Evolutionary conservation across 2,113 vertebrate species (phyloP), one percentile per base, ranked within the genome.

Genomic region (Siniperca knerii): DNA sequence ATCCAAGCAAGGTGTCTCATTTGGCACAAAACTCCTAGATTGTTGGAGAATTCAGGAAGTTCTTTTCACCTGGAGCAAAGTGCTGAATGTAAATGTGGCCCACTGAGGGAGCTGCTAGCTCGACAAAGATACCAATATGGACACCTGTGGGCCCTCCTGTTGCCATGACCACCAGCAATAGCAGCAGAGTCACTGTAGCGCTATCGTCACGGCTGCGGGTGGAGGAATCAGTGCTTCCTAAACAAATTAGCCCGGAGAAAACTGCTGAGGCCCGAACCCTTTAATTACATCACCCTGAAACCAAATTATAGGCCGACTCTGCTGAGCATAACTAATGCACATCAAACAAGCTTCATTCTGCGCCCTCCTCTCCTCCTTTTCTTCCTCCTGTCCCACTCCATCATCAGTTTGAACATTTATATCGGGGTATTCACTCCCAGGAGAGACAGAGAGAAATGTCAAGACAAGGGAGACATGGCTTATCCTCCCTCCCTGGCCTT

Each of bases 221-320:
- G 62, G 76, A 35, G 81, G 71, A 85, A 81, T 88, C 76, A 35
- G 69, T 75, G 71, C 67, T 83, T 91, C 88, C 84, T 89, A 92
- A 94, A 92, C 90, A 91, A 89, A 94, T 92, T 89, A 94, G 72
- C 92, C 77, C 4, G 0, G 35, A 77, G 52, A 79, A 91, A 93
- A 91, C 86, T 89, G 91, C 91, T 90, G 91, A 93, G 88, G 78
- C 81, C 75, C 37, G 6, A 86, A 83, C 67, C 64, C 81, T 90
- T 90, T 93, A 94, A 92, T 91, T 88, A 87, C 90, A 92, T 93
- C 89, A 89, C 82, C 83, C 74, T 86, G 69, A 91, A 90, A 94
- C 77, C 72, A 54, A 87, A 91, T 92, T 89, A 92, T 37, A 68
- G 73, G 33, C 67, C 44, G 50, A 40, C 82, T 84, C 85, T 62